Base-by-base conservation (phyloP, 2,797 vertebrate species). In the Parambassis ranga region DNA sequence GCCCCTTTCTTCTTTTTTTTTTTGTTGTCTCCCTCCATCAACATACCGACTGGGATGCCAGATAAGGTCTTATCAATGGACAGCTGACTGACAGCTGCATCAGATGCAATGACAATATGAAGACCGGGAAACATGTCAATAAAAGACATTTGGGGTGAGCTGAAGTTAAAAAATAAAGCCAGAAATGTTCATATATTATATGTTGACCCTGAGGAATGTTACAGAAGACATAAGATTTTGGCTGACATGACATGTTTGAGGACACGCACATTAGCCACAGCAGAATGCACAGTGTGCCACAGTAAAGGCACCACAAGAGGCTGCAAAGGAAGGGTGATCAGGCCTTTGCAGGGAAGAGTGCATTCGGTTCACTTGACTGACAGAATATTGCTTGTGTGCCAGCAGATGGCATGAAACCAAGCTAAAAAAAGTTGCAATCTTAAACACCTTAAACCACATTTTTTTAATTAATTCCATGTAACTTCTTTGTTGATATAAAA, bases 21-120 rank as follows among this genome's bases (percentile, higher is more conserved):
- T 28, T 8, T 24, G 4, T 10, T 10, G 0, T 43, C 48, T 42
- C 42, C 35, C 32, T 38, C 5, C 14, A 28, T 46, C 39, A 56
- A 41, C 66, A 73, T 49, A 61, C 69, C 32, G 10, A 50, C 24
- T 13, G 22, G 47, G 33, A 31, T 37, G 14, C 4, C 32, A 52
- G 71, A 79, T 79, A 53, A 79, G 26, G 38, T 14, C 56, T 76
- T 58, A 77, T 73, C 67, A 66, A 14, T 22, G 15, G 42, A 52
- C 23, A 35, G 39, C 18, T 30, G 53, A 67, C 31, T 75, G 65
- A 77, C 67, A 73, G 64, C 65, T 73, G 16, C 16, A 74, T 77
- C 66, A 62, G 72, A 83, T 76, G 72, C 44, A n/a, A n/a, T 24
- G 13, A 43, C 18, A 18, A 26, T 8, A 47, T 47, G 48, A 48